Conservation (phyloP, 37 sponge, comb jelly and placozoan genomes). For the Cliona cf. orientalis region DNA sequence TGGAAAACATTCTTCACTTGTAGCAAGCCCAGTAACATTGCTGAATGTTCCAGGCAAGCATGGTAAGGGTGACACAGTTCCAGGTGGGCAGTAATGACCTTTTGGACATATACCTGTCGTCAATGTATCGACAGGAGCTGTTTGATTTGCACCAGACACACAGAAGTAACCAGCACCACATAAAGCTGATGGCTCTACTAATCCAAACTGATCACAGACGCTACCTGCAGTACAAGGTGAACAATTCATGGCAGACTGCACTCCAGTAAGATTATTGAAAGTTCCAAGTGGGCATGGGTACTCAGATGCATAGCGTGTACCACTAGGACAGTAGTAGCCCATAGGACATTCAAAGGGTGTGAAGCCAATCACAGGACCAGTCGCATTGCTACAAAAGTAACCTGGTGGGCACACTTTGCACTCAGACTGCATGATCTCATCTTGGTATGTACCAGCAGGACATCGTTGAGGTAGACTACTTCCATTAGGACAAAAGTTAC, state of each 20-base stretch:
- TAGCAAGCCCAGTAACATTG: not conserved
- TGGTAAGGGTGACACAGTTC: not conserved
- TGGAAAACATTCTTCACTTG: not conserved
- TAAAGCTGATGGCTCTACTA: not conserved
- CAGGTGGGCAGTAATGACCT: not conserved
- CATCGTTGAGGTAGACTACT: not conserved
- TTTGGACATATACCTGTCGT: not conserved
- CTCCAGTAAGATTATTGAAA: not conserved
- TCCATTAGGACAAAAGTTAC: constrained; percentile 6
- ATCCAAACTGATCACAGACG: not conserved
- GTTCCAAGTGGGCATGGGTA: not conserved
- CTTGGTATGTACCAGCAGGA: not conserved
- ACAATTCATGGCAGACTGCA: not conserved
- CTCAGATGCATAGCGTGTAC: not conserved
- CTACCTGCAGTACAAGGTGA: not conserved
- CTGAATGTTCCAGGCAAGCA: constrained; percentile 9
- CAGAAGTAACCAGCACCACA: not conserved
- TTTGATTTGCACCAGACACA: not conserved
- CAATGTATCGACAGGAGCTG: not conserved
- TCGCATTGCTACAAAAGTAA: not conserved
- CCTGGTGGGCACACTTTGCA: not conserved
- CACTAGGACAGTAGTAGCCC: not conserved
- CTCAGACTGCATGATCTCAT: not conserved
- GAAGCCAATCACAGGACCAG: not conserved
- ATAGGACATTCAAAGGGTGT: not conserved